Evolutionary conservation across 2,888 invertebrate genomes (phyloP), one percentile per base, ranked within the genome.

Genomic region (Eilema caniola): DNA sequence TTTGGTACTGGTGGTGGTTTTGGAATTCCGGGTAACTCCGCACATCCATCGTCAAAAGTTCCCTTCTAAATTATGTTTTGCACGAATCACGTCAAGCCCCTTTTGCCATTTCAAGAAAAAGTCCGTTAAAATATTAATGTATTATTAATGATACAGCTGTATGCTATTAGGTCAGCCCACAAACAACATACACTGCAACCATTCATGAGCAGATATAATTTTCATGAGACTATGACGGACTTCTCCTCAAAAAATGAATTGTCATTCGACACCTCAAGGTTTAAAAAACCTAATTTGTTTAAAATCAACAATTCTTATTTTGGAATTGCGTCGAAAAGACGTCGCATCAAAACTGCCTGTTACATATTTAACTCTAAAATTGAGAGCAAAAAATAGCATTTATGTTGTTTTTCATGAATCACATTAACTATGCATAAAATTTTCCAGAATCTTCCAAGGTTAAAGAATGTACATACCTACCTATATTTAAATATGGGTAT

Each of bases 281-380:
- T 31, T 28, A 10, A 56, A 65, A n/a, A 65, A 65, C n/a, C 16
- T 31, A 33, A 56, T 65, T 24, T 56, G 31, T 5, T 56, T 24
- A 8, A 73, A 74, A 79, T 73, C 65, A 69, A 66, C 68, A 76
- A 73, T 72, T 78, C 61, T 8, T 59, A 76, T 70, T 61, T 4
- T 14, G 10, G 53, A 63, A 67, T 74, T 63, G n/a, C 61, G 37
- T 69, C 41, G 41, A 68, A 66, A 24, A 41, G 25, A 62, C 62
- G 2, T 60, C 31, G 7, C 24, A 28, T 2, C 23, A 47, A 67
- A 24, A 14, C 0, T 16, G 20, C 66, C 72, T 61, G 53, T 73
- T 72, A 63, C 73, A 70, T 72, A 69, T 74, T 73, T 65, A 70
- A 71, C 62, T 66, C 62, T 71, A 71, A 71, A 66, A 67, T 66